A percentile compares a stretch with the other conserved stretches of the same genome.
Evolutionary conservation across 2,797 vertebrate genomes (phyloP).

Genomic region (Melopsittacus undulatus): DNA sequence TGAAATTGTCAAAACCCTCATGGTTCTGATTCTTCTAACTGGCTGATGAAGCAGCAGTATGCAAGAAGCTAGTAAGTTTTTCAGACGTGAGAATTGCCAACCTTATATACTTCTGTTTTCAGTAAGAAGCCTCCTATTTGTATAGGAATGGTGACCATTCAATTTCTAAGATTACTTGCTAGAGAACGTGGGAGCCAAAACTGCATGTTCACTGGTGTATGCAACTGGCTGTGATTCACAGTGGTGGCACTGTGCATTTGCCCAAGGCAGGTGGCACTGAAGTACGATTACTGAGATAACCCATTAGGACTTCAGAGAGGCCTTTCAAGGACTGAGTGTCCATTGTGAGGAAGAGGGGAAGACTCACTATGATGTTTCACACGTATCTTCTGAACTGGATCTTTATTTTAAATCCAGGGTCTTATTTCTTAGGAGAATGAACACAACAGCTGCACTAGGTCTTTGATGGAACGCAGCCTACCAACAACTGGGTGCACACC

Average conservation of each 20-base stretch:
- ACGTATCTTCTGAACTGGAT: neutral
- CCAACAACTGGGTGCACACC: neutral
- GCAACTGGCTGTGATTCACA: neutral
- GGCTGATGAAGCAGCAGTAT: neutral
- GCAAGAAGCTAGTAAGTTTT: neutral
- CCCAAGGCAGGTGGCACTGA: neutral
- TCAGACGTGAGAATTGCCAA: neutral
- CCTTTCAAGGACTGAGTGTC: neutral
- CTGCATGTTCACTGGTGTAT: neutral
- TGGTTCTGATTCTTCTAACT: neutral
- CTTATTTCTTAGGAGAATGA: neutral
- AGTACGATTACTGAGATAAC: neutral
- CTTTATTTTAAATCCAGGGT: neutral
- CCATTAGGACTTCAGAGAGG: neutral
- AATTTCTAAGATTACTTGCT: neutral
- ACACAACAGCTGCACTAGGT: neutral
- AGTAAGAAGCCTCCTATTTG: neutral
- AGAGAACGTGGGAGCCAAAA: neutral
- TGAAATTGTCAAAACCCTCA: neutral
- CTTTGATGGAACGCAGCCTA: fast-evolving
- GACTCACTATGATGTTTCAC: neutral
- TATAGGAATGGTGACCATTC: fast-evolving
- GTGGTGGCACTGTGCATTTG: fast-evolving
- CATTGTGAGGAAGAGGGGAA: neutral
- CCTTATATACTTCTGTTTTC: neutral